Conservation (phyloP, 2,797 vertebrate genomes). For the Silurus lanzhouensis region DNA sequence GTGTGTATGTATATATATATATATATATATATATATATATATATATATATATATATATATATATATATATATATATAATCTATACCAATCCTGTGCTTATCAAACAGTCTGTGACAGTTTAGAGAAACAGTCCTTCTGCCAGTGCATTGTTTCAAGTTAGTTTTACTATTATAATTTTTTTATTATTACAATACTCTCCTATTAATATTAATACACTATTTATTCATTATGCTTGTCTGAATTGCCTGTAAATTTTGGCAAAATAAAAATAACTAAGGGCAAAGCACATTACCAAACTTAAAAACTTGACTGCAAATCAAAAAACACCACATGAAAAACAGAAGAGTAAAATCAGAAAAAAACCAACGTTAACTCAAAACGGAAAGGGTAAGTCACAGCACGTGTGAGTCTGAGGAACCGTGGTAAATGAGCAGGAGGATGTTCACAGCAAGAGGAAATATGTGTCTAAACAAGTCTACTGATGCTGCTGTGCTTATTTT, state of each 20-base stretch:
- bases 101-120: background rate
- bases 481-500: conserved; percentile 2
- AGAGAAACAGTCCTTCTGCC: background rate
- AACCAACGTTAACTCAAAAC: background rate
- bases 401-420: background rate
- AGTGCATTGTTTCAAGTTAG: background rate
- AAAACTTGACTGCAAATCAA: background rate
- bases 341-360: background rate
- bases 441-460: conserved; percentile 16
- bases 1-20: background rate
- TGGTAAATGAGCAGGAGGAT: conserved; percentile 7
- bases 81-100: background rate
- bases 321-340: background rate
- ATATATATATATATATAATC: too few relatives aligned
- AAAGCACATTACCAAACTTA: background rate
- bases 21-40: too few relatives aligned
- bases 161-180: background rate
- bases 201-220: background rate
- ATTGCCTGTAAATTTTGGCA: background rate
- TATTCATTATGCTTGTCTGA: background rate
- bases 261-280: background rate
- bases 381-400: background rate
- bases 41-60: background rate
- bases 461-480: background rate
- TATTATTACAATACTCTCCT: background rate